These are phyloP conservation scores for Campaea margaritaria DNA, from an alignment of 2,888 invertebrate genomes.

Conservation along the genomic window DNA sequence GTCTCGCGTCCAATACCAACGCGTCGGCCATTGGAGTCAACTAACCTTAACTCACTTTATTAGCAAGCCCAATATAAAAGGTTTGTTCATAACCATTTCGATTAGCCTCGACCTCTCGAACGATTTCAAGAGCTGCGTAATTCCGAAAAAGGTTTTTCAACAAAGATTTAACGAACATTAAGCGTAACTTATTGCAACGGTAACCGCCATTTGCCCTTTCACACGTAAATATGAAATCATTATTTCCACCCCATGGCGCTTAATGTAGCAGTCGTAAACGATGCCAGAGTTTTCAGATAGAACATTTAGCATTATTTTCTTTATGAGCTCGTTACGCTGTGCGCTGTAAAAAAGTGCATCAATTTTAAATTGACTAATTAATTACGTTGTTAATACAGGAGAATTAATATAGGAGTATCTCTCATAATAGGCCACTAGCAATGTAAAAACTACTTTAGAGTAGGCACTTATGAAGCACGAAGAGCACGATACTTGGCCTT, in stretches of 20 bases:
- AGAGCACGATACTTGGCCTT: too few species aligned
- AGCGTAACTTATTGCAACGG: constrained; percentile 20
- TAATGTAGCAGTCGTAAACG: constrained; percentile 24
- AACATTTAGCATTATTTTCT: constrained; percentile 6
- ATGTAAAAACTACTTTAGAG: too few species aligned
- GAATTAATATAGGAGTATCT: too few species aligned
- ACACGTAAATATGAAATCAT: constrained; percentile 28
- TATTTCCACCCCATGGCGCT: constrained; percentile 25
- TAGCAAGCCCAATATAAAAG: constrained; percentile 3
- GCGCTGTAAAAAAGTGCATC: background rate
- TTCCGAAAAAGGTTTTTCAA: constrained; percentile 18
- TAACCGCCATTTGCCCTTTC: constrained; percentile 18
- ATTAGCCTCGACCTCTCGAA: constrained; percentile 22
- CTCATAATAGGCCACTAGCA: too few species aligned
- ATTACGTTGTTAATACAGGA: too few species aligned
- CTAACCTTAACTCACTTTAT: too few species aligned
- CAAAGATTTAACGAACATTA: constrained; percentile 24
- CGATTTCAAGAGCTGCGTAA: constrained; percentile 14
- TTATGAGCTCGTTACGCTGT: background rate
- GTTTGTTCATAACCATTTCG: constrained; percentile 17
- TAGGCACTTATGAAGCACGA: too few species aligned
- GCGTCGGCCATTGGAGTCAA: background rate
- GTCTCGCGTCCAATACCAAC: background rate
- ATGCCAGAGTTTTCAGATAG: constrained; percentile 10
- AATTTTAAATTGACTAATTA: background rate